phyloP scores from a whole-genome alignment of 64 coral and sea anemone species.

The Trachythela sp. region DNA sequence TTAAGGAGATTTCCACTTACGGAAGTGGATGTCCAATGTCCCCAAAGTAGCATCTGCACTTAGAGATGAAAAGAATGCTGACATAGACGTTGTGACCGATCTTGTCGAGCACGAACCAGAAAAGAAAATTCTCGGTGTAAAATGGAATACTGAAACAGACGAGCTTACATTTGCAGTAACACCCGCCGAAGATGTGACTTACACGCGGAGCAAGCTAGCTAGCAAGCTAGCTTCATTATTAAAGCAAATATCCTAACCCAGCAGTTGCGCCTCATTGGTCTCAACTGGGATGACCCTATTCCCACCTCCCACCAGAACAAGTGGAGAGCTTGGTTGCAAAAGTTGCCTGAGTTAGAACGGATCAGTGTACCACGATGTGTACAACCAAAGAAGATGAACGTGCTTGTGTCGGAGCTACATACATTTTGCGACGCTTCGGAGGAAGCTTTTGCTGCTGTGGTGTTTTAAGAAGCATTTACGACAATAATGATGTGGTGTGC shows the following conservation, averaged over 20 bases:
- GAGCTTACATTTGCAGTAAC: background rate
- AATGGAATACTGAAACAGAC: background rate
- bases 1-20: background rate
- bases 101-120: background rate
- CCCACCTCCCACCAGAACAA: too few species aligned
- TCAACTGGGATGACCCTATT: too few species aligned
- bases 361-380: background rate
- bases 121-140: background rate
- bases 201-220: too few species aligned
- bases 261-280: too few species aligned
- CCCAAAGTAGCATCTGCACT: background rate
- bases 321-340: too few species aligned
- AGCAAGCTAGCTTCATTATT: too few species aligned
- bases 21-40: background rate
- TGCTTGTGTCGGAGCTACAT: background rate
- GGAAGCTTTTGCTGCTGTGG: background rate
- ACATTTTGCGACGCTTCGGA: background rate
- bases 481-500: background rate
- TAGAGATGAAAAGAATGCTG: background rate
- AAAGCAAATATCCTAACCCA: too few species aligned
- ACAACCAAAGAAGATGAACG: background rate
- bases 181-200: too few species aligned
- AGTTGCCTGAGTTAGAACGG: too few species aligned
- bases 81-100: background rate
- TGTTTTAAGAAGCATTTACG: background rate